Evolutionary conservation across 2,888 invertebrate species (phyloP), one percentile per base, ranked within the genome.

Genomic region (Drosophila diplacantha): DNA sequence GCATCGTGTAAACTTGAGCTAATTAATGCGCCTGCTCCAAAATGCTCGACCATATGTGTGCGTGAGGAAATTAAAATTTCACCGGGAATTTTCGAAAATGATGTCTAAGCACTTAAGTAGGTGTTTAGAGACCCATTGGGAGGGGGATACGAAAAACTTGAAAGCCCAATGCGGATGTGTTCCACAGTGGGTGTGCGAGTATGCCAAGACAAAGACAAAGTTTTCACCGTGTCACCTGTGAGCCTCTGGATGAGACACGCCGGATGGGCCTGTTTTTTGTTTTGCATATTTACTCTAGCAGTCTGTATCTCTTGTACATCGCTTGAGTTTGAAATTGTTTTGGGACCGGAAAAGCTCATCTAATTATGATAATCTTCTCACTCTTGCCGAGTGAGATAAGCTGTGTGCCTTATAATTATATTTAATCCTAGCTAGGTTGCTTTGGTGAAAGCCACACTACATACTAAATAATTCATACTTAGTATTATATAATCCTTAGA

Each of bases 11-110:
- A 76, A 59, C 66, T 72, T 68, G 47, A 74, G 70, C 75, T 69
- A 76, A 80, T 75, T 80, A 80, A 71, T 63, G 54, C 24, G 44
- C 70, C 49, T 62, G 67, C 71, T 69, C 55, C 56, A 53, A 73
- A 60, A 54, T 50, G 37, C 37, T n/a, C 32, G 49, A 18, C n/a
- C 32, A 39, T 29, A 58, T 60, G 46, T 64, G 37, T 43, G 43
- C 34, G 37, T 38, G 44, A 22, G 53, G 47, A 54, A 69, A 65
- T 74, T 66, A 70, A 51, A 72, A 78, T 63, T 72, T 61, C 41
- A 67, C 67, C 50, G 35, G 41, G 49, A 72, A 53, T 62, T 72
- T 77, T 41, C 26, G 41, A 49, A 72, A 72, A 81, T 74, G 50
- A 69, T 74, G 64, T 59, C 56, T 12, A 58, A 57, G 81, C 65